phyloP scores from a whole-genome alignment of 2,113 vertebrate species.

The Hypanus sabinus region DNA sequence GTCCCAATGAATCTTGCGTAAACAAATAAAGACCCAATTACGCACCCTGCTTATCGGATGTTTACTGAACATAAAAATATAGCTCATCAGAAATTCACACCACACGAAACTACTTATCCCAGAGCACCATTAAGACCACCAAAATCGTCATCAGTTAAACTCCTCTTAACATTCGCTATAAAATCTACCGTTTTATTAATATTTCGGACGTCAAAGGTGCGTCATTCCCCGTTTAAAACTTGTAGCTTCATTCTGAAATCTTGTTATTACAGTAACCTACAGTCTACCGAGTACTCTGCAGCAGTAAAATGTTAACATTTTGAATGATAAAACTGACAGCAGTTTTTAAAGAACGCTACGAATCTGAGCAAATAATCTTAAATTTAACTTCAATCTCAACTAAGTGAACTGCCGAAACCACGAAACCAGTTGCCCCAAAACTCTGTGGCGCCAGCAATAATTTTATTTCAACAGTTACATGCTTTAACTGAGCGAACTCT shows the following conservation, averaged over 20 bases:
- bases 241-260: constrained; percentile 4
- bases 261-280: not conserved
- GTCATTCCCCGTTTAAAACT: not conserved
- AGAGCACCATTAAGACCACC: not conserved
- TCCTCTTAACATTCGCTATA: not conserved
- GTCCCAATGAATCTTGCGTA: not conserved
- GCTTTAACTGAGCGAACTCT: constrained; percentile 58
- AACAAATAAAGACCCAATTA: not conserved
- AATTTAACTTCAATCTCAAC: constrained; percentile 65
- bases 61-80: not conserved
- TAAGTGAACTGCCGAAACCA: constrained; percentile 70
- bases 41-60: constrained; percentile 7
- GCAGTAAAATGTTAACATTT: not conserved
- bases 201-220: not conserved
- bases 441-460: constrained; percentile 68
- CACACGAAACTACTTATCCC: not conserved
- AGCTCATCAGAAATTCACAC: not conserved
- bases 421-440: constrained; percentile 63
- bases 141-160: not conserved
- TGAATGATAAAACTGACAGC: not conserved
- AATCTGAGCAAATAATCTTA: constrained; percentile 11
- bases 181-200: not conserved
- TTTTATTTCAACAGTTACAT: constrained; percentile 66
- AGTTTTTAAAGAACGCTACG: not conserved
- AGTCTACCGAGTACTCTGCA: not conserved